phyloP scores from a whole-genome alignment of 2,113 vertebrate genomes.

The Oreocharis arfaki region DNA sequence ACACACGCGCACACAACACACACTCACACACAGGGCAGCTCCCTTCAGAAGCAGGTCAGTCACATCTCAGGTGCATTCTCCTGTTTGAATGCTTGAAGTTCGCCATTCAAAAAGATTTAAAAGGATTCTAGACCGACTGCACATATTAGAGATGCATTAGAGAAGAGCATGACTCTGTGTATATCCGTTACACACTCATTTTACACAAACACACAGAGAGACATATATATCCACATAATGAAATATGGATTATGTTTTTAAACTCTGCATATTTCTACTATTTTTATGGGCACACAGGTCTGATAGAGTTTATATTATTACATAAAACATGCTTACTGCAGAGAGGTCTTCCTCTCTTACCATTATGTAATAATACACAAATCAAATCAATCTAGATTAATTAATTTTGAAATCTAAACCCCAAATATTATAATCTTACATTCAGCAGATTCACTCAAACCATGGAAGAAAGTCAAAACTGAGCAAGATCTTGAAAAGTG shows the following conservation, averaged over 20 bases:
- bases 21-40: constrained; percentile 62
- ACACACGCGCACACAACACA: neutral
- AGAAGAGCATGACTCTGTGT: neutral
- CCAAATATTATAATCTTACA: neutral
- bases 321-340: neutral
- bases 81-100: constrained; percentile 61
- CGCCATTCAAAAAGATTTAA: constrained; percentile 12
- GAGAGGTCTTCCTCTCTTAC: neutral
- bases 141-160: neutral
- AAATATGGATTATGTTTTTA: neutral
- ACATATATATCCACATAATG: neutral
- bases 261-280: neutral
- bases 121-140: neutral
- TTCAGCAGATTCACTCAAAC: neutral
- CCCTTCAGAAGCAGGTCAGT: constrained; percentile 60
- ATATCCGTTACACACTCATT: neutral
- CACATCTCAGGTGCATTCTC: constrained; percentile 63
- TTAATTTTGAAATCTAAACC: neutral
- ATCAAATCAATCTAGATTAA: neutral
- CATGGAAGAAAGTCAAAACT: neutral
- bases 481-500: neutral
- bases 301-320: neutral
- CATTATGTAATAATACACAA: neutral
- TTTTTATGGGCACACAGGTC: neutral
- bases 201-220: neutral